Evolutionary conservation across 30 jellyfish, hydroid and myxozoan genomes (phyloP), one percentile per base, ranked within the genome.

Genomic region (Cassiopea andromeda): DNA sequence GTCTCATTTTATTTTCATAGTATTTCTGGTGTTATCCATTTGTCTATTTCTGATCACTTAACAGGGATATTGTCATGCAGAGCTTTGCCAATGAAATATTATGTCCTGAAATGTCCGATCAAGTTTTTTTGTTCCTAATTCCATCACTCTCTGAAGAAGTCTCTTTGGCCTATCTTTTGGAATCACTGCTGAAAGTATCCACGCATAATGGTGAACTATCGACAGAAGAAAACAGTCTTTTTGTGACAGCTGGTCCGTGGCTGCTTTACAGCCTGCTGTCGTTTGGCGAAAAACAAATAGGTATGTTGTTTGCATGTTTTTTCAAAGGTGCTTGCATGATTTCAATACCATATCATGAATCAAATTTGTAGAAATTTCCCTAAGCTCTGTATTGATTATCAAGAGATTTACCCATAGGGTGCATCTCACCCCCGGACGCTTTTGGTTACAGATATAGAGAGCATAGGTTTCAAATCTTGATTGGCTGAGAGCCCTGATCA

Each of bases 101-200:
- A 66, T 90, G 97, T 46, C 96, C 91, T 1, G 84, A 91, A 61
- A 94, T 94, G 98, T 60, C 98, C 1, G 94, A 85, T 48, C 98
- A 90, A 77, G 69, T 94, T 67, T 94, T 92, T 67, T 87, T 83
- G 72, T 94, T 94, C 70, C 86, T 94, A 61, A 86, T 94, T 5
- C 98, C 98, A 9, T 84, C 97, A 13, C 75, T 94, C 1, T 89
- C 97, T 18, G 50, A 50, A 9, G 91, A 83, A 18, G 19, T 94
- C 6, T 91, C 97, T 14, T 54, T 94, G 48, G 58, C 73, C 7
- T 66, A 75, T 19, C 74, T 94, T 47, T 73, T 90, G 47, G 82
- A 81, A n/a, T 61, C 93, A 18, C 46, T 90, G 47, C 93, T 91
- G 50, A 19, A 10, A 9, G 44, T 77, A 9, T 58, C 84, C 8